Evolutionary conservation across 53 echinoderm and acorn worm genomes (phyloP), one percentile per base, ranked within the genome.

Genomic region (Paracentrotus lividus): DNA sequence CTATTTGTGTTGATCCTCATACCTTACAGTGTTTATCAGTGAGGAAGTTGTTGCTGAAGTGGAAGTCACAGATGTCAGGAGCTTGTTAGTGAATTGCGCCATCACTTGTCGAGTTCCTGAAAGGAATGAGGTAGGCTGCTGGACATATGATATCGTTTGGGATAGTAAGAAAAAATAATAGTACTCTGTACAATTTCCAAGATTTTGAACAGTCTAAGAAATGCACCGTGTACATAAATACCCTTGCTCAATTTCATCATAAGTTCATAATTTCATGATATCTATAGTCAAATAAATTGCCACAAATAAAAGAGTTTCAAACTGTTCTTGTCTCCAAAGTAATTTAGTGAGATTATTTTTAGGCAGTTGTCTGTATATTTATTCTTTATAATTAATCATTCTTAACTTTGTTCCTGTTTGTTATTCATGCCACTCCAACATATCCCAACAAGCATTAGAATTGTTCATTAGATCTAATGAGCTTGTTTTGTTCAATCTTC

Each of bases 51-150:
- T 84, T 40, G 97, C 97, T 24, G 93, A 92, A 54, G 92, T 96
- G 49, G 93, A 93, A 57, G 93, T 97, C 44, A 88, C 75, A 26
- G 93, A 88, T 26, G 85, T 97, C 87, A 92, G 88, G 52, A 92
- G 95, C 33, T 66, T 86, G 18, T 85, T 93, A 68, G 93, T 97
- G 61, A 94, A 91, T 60, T 95, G 95, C 86, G 88, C 94, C 49
- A 94, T 96, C 42, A 88, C 94, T 65, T 97, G 97, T 58, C 87
- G 77, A 57, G 97, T 95, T 33, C 66, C 77, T 86, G 97, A 97
- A 68, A 94, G 94, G 43, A 75, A 96, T 68, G 93, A 97, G 97
- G 97, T 97, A 94, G 64, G 55, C 40, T 15, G 38, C 32, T 10
- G n/a, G 2, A 52, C 49, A 49, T 47, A 14, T 27, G 49, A 49